Evolutionary conservation across 1,140 invertebrate genomes (phyloP), one percentile per base, ranked within the genome.

Genomic region (Leptinotarsa lineolata): DNA sequence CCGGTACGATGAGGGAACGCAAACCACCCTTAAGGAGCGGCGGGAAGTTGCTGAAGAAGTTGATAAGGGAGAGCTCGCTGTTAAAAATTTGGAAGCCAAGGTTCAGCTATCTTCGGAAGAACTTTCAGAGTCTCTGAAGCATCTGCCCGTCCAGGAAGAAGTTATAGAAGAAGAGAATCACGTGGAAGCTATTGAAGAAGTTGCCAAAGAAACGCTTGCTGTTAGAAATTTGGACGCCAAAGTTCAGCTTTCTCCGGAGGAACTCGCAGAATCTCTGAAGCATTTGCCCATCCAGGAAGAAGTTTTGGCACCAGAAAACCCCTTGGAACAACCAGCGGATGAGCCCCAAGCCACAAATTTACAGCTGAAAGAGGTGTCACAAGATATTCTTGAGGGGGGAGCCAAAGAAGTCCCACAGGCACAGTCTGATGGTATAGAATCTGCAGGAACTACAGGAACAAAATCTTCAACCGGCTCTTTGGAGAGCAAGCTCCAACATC

Each of bases 41-140:
- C 66, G 68, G 39, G 22, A 54, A 30, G 13, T 18, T 21, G 15
- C 15, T 54, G 16, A n/a, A 54, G 45, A 24, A 16, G 16, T n/a
- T 22, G 12, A 12, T 13, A 22, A n/a, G 45, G 45, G 69, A 30
- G 45, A 54, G 48, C 16, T 77, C 60, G 73, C 48, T 6, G 64
- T 75, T 12, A 80, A 74, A 76, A 83, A 81, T 73, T 74, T 83
- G 45, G 71, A 81, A 13, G 81, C 78, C 68, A 83, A 81, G 70
- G 68, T 81, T 16, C 80, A 82, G 70, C 70, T 81, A 24, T 81
- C 81, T 15, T 59, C 70, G 2, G 77, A 78, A 58, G 77, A 82
- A 72, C 24, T 81, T 12, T 18, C 67, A 15, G 69, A 78, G 44
- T 74, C 77, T 1, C 39, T 68, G 24, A 77, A 80, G 54, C 70